phyloP scores from a whole-genome alignment of 2,888 invertebrate species.

The Parasteatoda lunata region DNA sequence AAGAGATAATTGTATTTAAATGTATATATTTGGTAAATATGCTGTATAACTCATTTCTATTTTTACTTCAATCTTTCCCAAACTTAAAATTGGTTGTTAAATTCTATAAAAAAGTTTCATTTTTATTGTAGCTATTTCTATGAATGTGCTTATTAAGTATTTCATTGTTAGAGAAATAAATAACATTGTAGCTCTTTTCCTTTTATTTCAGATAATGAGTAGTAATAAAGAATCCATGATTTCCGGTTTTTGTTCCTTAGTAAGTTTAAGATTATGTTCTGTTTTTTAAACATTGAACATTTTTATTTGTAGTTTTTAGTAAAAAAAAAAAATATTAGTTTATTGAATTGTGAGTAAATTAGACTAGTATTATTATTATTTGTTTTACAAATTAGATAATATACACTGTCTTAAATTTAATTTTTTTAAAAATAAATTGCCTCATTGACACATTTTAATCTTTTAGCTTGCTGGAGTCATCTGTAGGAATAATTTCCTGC shows the following conservation, averaged over 20 bases:
- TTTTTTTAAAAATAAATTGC: neutral
- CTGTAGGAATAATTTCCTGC: constrained; percentile 75
- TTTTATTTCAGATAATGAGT: constrained; percentile 62
- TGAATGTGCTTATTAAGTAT: too few relatives aligned
- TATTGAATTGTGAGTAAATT: neutral
- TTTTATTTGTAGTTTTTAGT: neutral
- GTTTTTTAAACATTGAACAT: too few relatives aligned
- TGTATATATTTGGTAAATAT: too few relatives aligned
- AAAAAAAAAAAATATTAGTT: neutral
- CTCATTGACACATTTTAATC: neutral
- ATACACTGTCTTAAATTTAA: neutral
- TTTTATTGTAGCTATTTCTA: too few relatives aligned
- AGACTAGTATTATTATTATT: neutral
- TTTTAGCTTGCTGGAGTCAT: constrained; percentile 75
- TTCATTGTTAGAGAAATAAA: too few relatives aligned
- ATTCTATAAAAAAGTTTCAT: too few relatives aligned
- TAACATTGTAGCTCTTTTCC: neutral
- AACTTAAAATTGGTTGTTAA: too few relatives aligned
- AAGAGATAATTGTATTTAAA: too few relatives aligned
- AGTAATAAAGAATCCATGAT: constrained; percentile 64
- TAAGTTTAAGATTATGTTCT: constrained; percentile 26
- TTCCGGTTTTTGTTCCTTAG: constrained; percentile 63
- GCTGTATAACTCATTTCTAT: too few relatives aligned
- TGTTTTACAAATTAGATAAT: neutral
- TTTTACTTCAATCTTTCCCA: too few relatives aligned